Percentiles rank a stretch among this genome's conserved stretches.
Conservation (phyloP, 1,140 invertebrate species). For the Mactra quadrangularis region DNA sequence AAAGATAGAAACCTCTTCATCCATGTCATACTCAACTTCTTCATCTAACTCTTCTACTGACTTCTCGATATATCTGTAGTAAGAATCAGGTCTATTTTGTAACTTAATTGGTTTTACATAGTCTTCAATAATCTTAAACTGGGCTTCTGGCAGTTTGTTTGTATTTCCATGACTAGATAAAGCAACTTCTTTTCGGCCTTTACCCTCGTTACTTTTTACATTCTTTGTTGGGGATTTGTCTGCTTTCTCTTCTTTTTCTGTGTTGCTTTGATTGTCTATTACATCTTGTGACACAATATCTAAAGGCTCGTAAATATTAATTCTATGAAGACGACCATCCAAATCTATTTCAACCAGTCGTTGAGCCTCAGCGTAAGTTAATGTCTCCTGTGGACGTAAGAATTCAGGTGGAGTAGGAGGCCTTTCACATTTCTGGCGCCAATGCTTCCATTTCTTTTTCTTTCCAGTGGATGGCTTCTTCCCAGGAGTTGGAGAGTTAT, state of each 20-base stretch:
- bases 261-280: slow-evolving; percentile 82
- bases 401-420: slow-evolving; percentile 83
- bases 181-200: slow-evolving; percentile 76
- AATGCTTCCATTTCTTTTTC: slow-evolving; percentile 79
- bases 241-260: slow-evolving; percentile 81
- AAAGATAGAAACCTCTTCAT: slow-evolving; percentile 89
- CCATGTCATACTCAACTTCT: slow-evolving; percentile 98
- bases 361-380: slow-evolving; percentile 91
- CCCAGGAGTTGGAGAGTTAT: slow-evolving; percentile 68
- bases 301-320: slow-evolving; percentile 85
- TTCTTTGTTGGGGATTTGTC: slow-evolving; percentile 78
- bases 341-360: slow-evolving; percentile 93
- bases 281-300: slow-evolving; percentile 83
- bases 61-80: slow-evolving; percentile 96
- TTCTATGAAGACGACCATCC: slow-evolving; percentile 87
- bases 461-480: slow-evolving; percentile 69
- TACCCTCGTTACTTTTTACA: slow-evolving; percentile 72
- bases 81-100: slow-evolving; percentile 90
- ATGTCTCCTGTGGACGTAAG: slow-evolving; percentile 79
- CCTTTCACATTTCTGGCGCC: slow-evolving; percentile 71
- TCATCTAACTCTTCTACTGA: slow-evolving; percentile 97
- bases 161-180: slow-evolving; percentile 66
- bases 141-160: slow-evolving; percentile 90
- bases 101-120: slow-evolving; percentile 91
- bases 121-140: slow-evolving; percentile 90